Conservation (phyloP, 2,113 vertebrate species). For the Anolis carolinensis region DNA sequence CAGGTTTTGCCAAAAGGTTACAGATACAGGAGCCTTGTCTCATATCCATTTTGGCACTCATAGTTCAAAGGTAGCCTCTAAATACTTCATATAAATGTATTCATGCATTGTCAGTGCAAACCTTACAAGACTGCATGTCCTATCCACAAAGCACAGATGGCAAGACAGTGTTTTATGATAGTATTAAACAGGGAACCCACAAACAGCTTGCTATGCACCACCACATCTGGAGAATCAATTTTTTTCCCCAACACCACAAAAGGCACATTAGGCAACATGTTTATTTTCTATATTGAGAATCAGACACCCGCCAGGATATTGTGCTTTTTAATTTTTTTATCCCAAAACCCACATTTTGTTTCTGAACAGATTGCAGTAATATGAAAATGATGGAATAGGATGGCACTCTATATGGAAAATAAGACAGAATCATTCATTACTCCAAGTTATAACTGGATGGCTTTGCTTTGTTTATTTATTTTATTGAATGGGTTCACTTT, state of each 20-base stretch:
- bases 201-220: slow-evolving; percentile 42
- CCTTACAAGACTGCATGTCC: slow-evolving; percentile 4
- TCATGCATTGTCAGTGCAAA: neutral
- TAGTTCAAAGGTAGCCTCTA: neutral
- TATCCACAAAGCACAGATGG: neutral
- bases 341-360: slow-evolving; percentile 3
- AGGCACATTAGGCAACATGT: slow-evolving; percentile 20
- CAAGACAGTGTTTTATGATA: slow-evolving; percentile 14
- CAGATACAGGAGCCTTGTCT: too few species aligned
- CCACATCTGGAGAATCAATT: slow-evolving; percentile 54
- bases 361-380: neutral
- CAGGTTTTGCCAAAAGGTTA: too few species aligned
- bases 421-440: neutral
- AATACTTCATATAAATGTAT: neutral
- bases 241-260: slow-evolving; percentile 35
- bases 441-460: neutral
- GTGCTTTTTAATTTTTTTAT: slow-evolving; percentile 14
- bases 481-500: neutral
- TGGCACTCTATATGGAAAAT: slow-evolving; percentile 6
- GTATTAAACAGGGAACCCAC: slow-evolving; percentile 24
- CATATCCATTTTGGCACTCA: too few species aligned
- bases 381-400: slow-evolving; percentile 4
- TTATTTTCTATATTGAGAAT: slow-evolving; percentile 47
- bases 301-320: neutral
- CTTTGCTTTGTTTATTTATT: neutral